Evolutionary conservation across 2,888 invertebrate species (phyloP), one percentile per base, ranked within the genome.

Genomic region (Tenthredo notha): DNA sequence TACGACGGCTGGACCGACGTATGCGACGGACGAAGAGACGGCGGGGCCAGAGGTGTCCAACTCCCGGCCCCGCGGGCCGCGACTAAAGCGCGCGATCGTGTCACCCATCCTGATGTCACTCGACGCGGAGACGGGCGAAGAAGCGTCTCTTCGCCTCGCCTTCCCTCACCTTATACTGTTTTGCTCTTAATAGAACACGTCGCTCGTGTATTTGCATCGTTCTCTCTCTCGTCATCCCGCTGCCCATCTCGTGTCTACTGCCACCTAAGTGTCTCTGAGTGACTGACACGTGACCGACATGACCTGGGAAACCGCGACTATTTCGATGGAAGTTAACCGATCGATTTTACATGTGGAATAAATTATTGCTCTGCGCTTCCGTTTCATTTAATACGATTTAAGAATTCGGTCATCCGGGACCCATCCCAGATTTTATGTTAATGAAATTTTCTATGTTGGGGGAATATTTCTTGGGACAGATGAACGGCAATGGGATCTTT

Each of bases 81-180:
- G 83, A 83, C 70, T 70, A 65, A 65, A 83, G 65, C 83, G 70
- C 83, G 67, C 70, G 67, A 65, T 67, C 65, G 67, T 70, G 67
- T 70, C 83, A 83, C 70, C 83, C 83, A 83, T 70, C 70, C 83
- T 37, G 83, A 83, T 83, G 83, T 83, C 83, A 83, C 83, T 83
- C 70, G 29, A 50, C 83, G 67, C 83, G 15, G 83, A 83, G 83
- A 83, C 47, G 83, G 9, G 83, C 58, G 61, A 80, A 37, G 80
- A 40, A 50, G 77, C 94, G 92, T 93, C 94, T 94, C 94, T 92
- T 85, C 87, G 83, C 47, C 86, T 94, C 94, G 94, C 94, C 93
- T 94, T 94, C 94, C 94, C 94, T 94, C 94, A 94, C 94, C 94
- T 94, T 94, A 94, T 94, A 94, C 94, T 94, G 89, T 85, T 83